These are phyloP conservation scores for Pseudachorutes palmiensis DNA, from an alignment of 1,140 invertebrate species.

Conservation along the genomic window DNA sequence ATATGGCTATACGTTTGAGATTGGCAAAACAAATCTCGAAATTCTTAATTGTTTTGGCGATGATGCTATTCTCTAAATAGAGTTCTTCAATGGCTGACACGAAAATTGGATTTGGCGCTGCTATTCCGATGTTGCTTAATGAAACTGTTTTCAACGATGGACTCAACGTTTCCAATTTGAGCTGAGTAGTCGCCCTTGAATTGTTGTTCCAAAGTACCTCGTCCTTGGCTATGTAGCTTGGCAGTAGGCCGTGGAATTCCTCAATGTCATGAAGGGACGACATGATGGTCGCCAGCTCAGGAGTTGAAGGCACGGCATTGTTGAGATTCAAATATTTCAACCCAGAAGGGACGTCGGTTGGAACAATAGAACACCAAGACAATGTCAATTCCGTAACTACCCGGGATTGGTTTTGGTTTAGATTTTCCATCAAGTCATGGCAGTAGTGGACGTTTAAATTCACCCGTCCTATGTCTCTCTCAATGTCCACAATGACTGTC, in stretches of 20 bases:
- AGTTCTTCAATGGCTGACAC: conserved; percentile 3
- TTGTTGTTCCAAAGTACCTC: not conserved
- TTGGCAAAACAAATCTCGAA: not conserved
- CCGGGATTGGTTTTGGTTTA: not conserved
- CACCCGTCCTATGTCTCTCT: conserved; percentile 4
- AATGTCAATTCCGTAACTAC: conserved; percentile 7
- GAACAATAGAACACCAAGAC: conserved; percentile 15
- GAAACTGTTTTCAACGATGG: conserved; percentile 14
- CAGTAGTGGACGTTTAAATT: conserved; percentile 22
- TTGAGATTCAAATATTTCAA: conserved; percentile 21
- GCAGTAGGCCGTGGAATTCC: conserved; percentile 18
- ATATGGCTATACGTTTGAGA: not conserved
- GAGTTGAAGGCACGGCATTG: conserved; percentile 16
- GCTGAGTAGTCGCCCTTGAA: conserved; percentile 16
- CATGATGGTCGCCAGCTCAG: conserved; percentile 3
- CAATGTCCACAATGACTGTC: conserved; percentile 19
- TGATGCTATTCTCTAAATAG: conserved; percentile 17
- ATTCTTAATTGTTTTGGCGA: not conserved
- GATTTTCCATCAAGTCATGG: not conserved
- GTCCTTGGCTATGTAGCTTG: not conserved
- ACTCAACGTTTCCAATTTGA: not conserved
- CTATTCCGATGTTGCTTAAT: conserved; percentile 13
- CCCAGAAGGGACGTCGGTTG: not conserved
- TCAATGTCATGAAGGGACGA: conserved; percentile 1
- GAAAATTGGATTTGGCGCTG: not conserved